Evolutionary conservation across 2,888 invertebrate genomes (phyloP).

Genomic region (Dryocosmus kuriphilus): DNA sequence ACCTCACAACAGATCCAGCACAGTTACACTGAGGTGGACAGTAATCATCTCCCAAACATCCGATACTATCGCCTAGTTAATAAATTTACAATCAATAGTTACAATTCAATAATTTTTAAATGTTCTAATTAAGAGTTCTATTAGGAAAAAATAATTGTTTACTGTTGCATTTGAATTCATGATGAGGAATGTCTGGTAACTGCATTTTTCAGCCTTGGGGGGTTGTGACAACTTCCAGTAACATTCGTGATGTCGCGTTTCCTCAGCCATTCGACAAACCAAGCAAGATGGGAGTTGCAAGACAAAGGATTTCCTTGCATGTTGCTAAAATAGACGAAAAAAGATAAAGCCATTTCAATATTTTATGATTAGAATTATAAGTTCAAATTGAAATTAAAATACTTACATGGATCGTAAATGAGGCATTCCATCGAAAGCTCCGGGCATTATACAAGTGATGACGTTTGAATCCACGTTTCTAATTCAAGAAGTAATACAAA

Average conservation of each 20-base stretch:
- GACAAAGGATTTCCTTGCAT: slow-evolving; percentile 92
- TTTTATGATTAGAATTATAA: background rate
- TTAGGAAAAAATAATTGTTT: slow-evolving; percentile 65
- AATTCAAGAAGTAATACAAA: slow-evolving; percentile 55
- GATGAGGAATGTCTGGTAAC: slow-evolving; percentile 89
- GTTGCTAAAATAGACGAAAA: slow-evolving; percentile 79
- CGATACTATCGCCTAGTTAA: slow-evolving; percentile 84
- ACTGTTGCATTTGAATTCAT: slow-evolving; percentile 93
- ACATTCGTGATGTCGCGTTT: slow-evolving; percentile 87
- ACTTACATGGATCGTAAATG: slow-evolving; percentile 90
- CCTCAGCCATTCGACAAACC: slow-evolving; percentile 94
- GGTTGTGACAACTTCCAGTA: slow-evolving; percentile 88
- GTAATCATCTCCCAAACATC: slow-evolving; percentile 93
- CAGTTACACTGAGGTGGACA: slow-evolving; percentile 95
- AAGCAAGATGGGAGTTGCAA: slow-evolving; percentile 95
- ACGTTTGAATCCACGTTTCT: slow-evolving; percentile 93
- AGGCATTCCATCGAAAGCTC: slow-evolving; percentile 91
- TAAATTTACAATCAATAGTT: background rate
- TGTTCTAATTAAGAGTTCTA: background rate
- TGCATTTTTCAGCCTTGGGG: slow-evolving; percentile 87
- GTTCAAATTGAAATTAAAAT: slow-evolving; percentile 35
- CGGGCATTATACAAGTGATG: slow-evolving; percentile 94
- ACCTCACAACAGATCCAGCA: slow-evolving; percentile 94
- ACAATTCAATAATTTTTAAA: too few species aligned
- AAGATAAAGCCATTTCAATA: slow-evolving; percentile 12